Conservation (phyloP, 2,888 invertebrate species). For the Tachina fera region DNA sequence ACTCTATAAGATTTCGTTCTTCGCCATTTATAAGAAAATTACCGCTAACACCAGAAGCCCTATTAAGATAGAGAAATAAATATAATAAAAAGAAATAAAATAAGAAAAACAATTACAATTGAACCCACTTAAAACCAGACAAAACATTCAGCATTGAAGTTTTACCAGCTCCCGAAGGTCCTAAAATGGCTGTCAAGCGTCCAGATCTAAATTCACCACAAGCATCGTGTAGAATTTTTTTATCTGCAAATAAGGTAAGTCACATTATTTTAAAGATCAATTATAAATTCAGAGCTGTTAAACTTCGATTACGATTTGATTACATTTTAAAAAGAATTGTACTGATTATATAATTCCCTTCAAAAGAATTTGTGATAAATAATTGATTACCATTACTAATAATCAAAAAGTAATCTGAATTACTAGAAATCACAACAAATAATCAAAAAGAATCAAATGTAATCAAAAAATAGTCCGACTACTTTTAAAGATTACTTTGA, state of each 20-base stretch:
- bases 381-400: no score
- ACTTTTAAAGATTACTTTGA: no score
- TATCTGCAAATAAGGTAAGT: slow-evolving; percentile 49
- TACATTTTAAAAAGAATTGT: no score
- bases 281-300: background rate
- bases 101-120: background rate
- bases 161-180: slow-evolving; percentile 91
- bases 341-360: no score
- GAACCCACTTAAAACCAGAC: slow-evolving; percentile 87
- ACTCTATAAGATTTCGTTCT: slow-evolving; percentile 85
- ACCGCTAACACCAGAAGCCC: slow-evolving; percentile 84
- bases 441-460: no score
- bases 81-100: slow-evolving; percentile 39
- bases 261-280: background rate
- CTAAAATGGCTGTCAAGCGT: slow-evolving; percentile 86
- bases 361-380: no score
- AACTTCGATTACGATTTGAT: no score
- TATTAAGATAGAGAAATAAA: slow-evolving; percentile 50
- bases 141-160: slow-evolving; percentile 90
- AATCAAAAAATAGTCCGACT: no score
- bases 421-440: no score
- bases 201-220: slow-evolving; percentile 86
- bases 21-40: slow-evolving; percentile 88
- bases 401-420: no score
- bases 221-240: slow-evolving; percentile 84